Evolutionary conservation across 2,888 invertebrate species (phyloP), one percentile per base, ranked within the genome.

Genomic region (Melieria crassipennis): DNA sequence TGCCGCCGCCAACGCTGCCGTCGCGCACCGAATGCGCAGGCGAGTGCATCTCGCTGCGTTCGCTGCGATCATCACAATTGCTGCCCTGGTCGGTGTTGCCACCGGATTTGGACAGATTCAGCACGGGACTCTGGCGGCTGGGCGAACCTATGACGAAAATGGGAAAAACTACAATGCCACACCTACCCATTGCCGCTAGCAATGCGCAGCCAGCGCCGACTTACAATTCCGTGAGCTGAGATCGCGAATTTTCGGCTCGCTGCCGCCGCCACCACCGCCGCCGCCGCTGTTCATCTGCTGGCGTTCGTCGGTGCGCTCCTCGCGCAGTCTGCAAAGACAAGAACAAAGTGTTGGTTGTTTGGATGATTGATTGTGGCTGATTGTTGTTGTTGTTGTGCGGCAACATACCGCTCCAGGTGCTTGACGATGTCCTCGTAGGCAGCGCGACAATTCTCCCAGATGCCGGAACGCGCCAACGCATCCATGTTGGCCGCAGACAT

Each of bases 361-460:
- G 52, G 3, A 1, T n/a, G 13, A 45, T 56, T 30, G 56, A 56
- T 56, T 10, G 7, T 1, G 30, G 7, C 7, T n/a, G 13, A 1
- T 16, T 30, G 30, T 7, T 13, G 30, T 16, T 16, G 6, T 16
- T 56, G n/a, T 56, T 16, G 7, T 56, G 13, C 11, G 56, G 7
- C n/a, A 61, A n/a, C 93, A 90, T 92, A 95, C 93, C 96, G 94
- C 91, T 96, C 96, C 86, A 96, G 91, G 88, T 96, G 96, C 90
- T 96, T 96, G 81, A 96, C 95, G 88, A 96, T 95, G 88, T 96
- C 96, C 89, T 96, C 96, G 88, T 96, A 96, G 81, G 95, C 95
- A 78, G 95, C 95, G 88, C 95, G 91, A 90, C 96, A 96, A 89
- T 96, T 96, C 90, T 96, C 96, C 96, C 96, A 96, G 86, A 96